These are phyloP conservation scores for Nasalis larvatus DNA, from an alignment of 2,113 vertebrate species.

Conservation along the genomic window DNA sequence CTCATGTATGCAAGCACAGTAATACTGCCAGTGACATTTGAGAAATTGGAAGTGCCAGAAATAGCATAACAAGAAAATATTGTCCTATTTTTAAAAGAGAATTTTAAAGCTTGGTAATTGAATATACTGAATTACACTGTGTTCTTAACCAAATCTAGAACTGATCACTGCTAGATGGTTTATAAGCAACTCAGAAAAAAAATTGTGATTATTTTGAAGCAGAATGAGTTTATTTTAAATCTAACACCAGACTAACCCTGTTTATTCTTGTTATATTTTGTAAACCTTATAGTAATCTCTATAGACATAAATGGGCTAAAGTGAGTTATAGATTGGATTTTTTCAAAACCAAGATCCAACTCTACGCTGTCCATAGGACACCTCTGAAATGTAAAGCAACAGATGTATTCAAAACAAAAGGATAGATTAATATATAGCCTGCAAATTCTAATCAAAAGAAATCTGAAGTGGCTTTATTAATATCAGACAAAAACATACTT, in stretches of 20 bases:
- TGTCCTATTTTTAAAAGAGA: background rate
- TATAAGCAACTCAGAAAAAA: background rate
- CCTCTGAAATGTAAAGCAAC: background rate
- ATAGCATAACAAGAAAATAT: constrained; percentile 6
- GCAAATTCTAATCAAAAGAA: background rate
- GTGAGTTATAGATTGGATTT: background rate
- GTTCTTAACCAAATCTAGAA: background rate
- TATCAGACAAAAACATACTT: background rate
- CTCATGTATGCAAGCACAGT: background rate
- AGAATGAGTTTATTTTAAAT: background rate
- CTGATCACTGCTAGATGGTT: background rate
- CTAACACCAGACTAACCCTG: background rate
- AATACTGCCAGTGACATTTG: background rate
- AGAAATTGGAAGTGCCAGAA: constrained; percentile 29
- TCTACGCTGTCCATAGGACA: background rate
- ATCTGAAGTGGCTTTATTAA: background rate
- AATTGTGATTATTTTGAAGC: background rate
- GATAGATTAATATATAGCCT: background rate
- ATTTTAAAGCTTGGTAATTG: background rate
- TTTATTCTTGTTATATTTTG: background rate
- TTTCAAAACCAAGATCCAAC: background rate
- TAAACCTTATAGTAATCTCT: background rate
- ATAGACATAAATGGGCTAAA: background rate
- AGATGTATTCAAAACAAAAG: background rate
- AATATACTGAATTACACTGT: background rate